These are phyloP conservation scores for Isichthys henryi DNA, from an alignment of 2,113 vertebrate genomes.

Conservation along the genomic window DNA sequence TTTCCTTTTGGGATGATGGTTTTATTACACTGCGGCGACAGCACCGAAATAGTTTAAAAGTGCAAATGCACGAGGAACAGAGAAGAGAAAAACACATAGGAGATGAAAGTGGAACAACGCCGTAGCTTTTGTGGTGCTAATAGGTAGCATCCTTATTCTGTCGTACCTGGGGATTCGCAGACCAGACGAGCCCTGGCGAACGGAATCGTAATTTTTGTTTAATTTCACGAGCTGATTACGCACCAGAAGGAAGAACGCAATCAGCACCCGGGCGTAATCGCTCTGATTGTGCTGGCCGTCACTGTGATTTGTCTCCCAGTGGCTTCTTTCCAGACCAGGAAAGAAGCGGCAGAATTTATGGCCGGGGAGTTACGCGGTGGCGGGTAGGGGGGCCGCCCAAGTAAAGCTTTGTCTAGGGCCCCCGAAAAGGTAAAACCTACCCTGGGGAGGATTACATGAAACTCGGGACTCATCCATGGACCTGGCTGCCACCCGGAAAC, in stretches of 20 bases:
- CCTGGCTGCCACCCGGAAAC: not conserved
- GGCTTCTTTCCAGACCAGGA: not conserved
- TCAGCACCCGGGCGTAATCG: not conserved
- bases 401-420: not conserved
- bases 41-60: not conserved
- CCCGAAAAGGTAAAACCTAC: not conserved
- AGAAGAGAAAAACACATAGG: not conserved
- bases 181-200: not conserved
- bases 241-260: not conserved
- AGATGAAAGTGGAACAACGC: not conserved
- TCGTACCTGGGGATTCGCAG: not conserved
- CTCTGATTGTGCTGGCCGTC: not conserved
- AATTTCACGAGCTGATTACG: conserved; percentile 5
- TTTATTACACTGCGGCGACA: not conserved
- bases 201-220: not conserved
- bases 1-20: conserved; percentile 14
- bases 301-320: not conserved
- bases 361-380: not conserved
- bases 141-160: not conserved
- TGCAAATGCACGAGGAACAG: not conserved
- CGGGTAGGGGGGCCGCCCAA: not conserved
- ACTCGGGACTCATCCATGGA: not conserved
- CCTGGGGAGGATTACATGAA: not conserved
- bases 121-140: not conserved
- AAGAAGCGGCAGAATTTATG: not conserved